Base-by-base conservation (phyloP, 2,888 invertebrate species). In the Agriotes lineatus region DNA sequence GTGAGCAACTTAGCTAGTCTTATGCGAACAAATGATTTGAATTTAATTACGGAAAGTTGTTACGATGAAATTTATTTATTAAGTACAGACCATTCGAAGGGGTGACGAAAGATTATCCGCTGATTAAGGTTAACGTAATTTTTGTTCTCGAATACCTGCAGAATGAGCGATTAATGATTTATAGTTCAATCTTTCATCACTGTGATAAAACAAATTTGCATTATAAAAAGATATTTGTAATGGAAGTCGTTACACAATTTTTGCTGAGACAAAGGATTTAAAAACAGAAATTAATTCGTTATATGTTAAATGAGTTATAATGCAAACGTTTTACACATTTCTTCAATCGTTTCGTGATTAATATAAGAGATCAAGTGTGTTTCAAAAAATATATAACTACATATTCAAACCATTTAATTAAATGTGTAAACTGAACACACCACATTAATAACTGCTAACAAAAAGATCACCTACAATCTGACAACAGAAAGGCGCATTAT, bases 1-100 rank as follows among this genome's bases (percentile, higher is more conserved):
- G 75, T 76, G 75, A 75, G 74, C 75, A 76, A 69, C 33, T 35
- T 61, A 61, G 37, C 54, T 59, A 63, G 58, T 62, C 56, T 67
- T 62, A 61, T 39, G 20, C 16, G 25, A 64, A 64, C 22, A 45
- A 48, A 67, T 57, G 48, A 67, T 67, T 67, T 61, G 61, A 62
- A 61, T 48, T 67, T 22, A 35, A 25, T 60, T 61, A 35, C 16
- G n/a, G 25, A 65, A 12, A 39, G 5, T 42, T 3, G 14, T 16
- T 9, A 33, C 14, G n/a, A 52, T 30, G 14, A 30, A 50, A 16
- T 10, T 7, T 45, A 48, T 52, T 20, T 30, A 10, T 67, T 67
- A 67, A 67, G 67, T 67, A 67, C 66, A 59, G 18, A 57, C 14
- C 22, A n/a, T 30, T 30, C 19, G 12, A 25, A 16, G n/a, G n/a